phyloP scores from a whole-genome alignment of 2,113 vertebrate genomes.

The Pseudorhombus dupliciocellatus region DNA sequence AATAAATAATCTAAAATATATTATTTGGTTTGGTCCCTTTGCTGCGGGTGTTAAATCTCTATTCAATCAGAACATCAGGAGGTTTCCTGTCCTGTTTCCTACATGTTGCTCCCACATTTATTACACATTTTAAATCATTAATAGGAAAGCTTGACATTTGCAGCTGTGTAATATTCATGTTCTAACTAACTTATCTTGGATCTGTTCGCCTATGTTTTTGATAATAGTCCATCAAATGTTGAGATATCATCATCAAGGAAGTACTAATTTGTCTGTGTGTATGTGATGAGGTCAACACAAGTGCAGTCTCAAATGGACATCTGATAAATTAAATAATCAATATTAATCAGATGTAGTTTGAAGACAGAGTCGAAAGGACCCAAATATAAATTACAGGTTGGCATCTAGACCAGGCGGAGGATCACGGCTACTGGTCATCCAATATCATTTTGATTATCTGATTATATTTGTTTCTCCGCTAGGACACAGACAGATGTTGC shows the following conservation, averaged over 20 bases:
- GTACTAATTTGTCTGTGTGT: not conserved
- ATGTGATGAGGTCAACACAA: no score
- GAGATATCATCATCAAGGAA: not conserved
- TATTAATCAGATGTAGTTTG: no score
- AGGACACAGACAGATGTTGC: not conserved
- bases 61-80: not conserved
- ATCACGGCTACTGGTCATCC: no score
- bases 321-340: no score
- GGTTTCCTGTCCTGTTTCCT: not conserved
- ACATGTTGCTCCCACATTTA: not conserved
- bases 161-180: not conserved
- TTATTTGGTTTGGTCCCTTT: not conserved
- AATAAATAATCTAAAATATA: no score
- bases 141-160: not conserved
- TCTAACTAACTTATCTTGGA: not conserved
- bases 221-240: not conserved
- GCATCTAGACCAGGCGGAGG: no score
- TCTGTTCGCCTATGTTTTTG: not conserved
- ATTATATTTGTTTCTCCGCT: no score
- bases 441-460: no score
- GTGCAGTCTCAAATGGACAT: no score
- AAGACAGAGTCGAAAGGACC: no score
- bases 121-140: not conserved
- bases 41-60: not conserved
- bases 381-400: no score